Conservation (phyloP, 2,888 invertebrate species). For the Hypolimnas misippus region DNA sequence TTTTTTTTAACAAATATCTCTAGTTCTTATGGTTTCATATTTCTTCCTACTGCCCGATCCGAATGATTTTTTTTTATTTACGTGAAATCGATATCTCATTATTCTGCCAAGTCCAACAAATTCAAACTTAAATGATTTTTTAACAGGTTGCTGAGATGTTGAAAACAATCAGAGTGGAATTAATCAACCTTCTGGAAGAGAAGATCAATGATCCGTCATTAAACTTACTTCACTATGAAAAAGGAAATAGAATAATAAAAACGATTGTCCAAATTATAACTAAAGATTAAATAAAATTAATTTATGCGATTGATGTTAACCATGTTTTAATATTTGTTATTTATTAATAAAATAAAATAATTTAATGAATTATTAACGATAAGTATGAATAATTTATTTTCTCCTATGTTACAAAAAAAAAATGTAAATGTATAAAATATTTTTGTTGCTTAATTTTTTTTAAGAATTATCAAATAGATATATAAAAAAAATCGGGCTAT, state of each 20-base stretch:
- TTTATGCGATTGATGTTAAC: conserved; percentile 12
- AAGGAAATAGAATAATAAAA: conserved; percentile 89
- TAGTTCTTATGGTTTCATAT: too few species aligned
- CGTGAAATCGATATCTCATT: too few species aligned
- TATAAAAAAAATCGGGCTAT: too few species aligned
- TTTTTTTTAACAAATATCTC: too few species aligned
- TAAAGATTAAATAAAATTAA: conserved; percentile 69
- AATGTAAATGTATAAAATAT: too few species aligned
- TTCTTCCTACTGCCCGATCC: too few species aligned
- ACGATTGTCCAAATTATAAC: conserved; percentile 89
- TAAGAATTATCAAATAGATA: too few species aligned
- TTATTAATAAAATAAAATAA: conserved; percentile 11
- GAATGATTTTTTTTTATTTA: too few species aligned
- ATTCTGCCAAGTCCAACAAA: not conserved
- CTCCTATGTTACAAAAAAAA: too few species aligned
- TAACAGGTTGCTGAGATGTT: conserved; percentile 91
- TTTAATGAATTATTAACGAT: not conserved
- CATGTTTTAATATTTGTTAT: conserved; percentile 15
- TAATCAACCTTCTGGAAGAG: conserved; percentile 90
- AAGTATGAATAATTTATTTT: not conserved
- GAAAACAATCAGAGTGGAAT: conserved; percentile 89
- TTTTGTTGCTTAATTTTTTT: too few species aligned
- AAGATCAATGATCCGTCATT: conserved; percentile 93
- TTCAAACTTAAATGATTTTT: conserved; percentile 1
- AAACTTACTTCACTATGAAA: conserved; percentile 88